Evolutionary conservation across 2,888 invertebrate genomes (phyloP).

Genomic region (Zhuqinia jingwanae): DNA sequence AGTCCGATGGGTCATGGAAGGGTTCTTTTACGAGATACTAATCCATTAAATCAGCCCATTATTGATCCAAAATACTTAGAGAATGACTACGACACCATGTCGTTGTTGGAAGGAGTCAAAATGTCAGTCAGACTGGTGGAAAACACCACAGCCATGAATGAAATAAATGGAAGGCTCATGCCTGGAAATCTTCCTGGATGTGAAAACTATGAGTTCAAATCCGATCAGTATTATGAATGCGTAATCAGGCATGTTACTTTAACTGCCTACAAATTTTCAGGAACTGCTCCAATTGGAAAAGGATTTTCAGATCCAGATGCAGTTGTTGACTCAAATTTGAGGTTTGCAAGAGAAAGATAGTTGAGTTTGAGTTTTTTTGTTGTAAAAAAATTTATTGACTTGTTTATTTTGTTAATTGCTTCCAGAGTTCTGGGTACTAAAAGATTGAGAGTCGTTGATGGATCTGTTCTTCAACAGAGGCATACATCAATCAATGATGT

Average conservation of each 20-base stretch:
- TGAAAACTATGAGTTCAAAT: slow-evolving; percentile 69
- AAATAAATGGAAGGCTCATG: slow-evolving; percentile 73
- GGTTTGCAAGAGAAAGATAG: slow-evolving; percentile 51
- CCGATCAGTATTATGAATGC: slow-evolving; percentile 76
- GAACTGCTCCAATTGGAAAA: slow-evolving; percentile 74
- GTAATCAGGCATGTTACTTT: slow-evolving; percentile 71
- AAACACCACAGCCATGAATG: slow-evolving; percentile 72
- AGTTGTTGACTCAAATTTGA: slow-evolving; percentile 75
- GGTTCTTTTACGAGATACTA: slow-evolving; percentile 59
- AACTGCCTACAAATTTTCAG: slow-evolving; percentile 75
- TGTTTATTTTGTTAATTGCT: background rate
- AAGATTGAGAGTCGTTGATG: slow-evolving; percentile 74
- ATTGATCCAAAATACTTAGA: slow-evolving; percentile 76
- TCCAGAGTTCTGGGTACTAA: slow-evolving; percentile 71
- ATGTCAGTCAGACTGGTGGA: slow-evolving; percentile 74
- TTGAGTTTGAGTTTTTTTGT: no score
- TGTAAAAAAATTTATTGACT: background rate
- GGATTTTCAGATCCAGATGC: slow-evolving; percentile 68
- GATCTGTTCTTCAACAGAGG: slow-evolving; percentile 74
- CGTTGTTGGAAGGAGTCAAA: slow-evolving; percentile 74
- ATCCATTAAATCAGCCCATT: slow-evolving; percentile 68
- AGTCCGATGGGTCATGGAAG: slow-evolving; percentile 69
- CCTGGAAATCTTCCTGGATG: slow-evolving; percentile 73
- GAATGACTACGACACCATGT: slow-evolving; percentile 67
- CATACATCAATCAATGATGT: slow-evolving; percentile 75